These are phyloP conservation scores for Falco rusticolus DNA, from an alignment of 2,797 vertebrate species.

Conservation along the genomic window DNA sequence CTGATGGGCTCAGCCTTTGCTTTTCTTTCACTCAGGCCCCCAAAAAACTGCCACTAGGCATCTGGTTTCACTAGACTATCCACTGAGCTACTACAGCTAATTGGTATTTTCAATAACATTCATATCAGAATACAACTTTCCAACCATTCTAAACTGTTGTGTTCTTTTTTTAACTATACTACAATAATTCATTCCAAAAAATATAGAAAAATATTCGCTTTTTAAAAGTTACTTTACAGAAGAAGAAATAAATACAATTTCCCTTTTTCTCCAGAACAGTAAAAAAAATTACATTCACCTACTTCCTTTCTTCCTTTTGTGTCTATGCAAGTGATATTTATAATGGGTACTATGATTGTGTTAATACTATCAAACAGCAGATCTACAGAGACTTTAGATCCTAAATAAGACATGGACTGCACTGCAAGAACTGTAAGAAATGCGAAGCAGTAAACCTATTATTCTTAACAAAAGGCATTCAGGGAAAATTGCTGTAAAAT, in stretches of 20 bases:
- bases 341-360: background rate
- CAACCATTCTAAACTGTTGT: background rate
- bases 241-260: background rate
- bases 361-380: background rate
- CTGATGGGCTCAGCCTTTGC: background rate
- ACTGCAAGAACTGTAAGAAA: background rate
- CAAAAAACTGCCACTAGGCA: background rate
- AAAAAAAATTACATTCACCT: background rate
- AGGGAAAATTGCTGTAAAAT: background rate
- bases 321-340: background rate
- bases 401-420: background rate
- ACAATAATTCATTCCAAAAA: background rate
- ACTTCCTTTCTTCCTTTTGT: background rate
- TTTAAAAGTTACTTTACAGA: background rate
- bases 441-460: background rate
- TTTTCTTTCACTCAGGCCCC: background rate
- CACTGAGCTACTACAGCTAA: background rate
- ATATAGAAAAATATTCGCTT: fast-evolving
- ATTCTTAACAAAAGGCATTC: background rate
- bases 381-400: background rate
- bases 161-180: background rate
- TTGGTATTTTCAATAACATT: background rate
- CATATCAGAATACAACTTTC: background rate
- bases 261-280: background rate
- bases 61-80: background rate